Conservation (phyloP, 2,113 vertebrate genomes). For the Phylloscopus whistleri region DNA sequence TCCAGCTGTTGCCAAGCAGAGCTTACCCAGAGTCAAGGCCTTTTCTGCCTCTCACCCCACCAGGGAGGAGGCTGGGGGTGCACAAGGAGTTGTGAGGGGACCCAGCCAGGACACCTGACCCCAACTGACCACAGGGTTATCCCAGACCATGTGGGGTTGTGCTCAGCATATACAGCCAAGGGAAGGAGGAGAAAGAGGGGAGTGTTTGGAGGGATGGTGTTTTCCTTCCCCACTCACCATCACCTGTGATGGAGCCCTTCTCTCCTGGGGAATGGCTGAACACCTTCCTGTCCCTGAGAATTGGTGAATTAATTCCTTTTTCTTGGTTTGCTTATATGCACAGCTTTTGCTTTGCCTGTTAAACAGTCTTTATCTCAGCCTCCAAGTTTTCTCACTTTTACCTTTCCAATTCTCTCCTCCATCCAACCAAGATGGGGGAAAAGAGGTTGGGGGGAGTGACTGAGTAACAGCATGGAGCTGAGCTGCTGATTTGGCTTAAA, state of each 20-base stretch:
- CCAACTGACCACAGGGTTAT: not conserved
- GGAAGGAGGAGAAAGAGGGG: fast-evolving
- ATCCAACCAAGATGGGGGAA: too few species aligned
- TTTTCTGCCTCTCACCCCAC: not conserved
- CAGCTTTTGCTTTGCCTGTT: not conserved
- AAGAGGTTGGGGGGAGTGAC: fast-evolving
- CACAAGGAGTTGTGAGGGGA: not conserved
- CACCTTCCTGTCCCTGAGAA: not conserved
- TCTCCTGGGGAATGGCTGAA: not conserved
- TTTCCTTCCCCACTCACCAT: not conserved
- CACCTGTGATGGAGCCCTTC: fast-evolving
- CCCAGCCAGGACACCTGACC: not conserved
- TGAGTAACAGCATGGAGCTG: not conserved
- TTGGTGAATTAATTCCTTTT: not conserved
- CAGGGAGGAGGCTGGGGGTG: not conserved
- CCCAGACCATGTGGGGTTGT: fast-evolving
- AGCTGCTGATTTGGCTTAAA: not conserved
- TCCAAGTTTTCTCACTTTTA: not conserved
- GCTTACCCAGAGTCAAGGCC: not conserved
- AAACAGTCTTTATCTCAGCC: not conserved
- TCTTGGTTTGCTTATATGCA: fast-evolving
- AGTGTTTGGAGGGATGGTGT: fast-evolving
- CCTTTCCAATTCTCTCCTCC: not conserved
- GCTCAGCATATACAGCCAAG: not conserved
- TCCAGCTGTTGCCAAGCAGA: not conserved